Conservation (phyloP, 1,140 invertebrate species). For the Vanessa atalanta region DNA sequence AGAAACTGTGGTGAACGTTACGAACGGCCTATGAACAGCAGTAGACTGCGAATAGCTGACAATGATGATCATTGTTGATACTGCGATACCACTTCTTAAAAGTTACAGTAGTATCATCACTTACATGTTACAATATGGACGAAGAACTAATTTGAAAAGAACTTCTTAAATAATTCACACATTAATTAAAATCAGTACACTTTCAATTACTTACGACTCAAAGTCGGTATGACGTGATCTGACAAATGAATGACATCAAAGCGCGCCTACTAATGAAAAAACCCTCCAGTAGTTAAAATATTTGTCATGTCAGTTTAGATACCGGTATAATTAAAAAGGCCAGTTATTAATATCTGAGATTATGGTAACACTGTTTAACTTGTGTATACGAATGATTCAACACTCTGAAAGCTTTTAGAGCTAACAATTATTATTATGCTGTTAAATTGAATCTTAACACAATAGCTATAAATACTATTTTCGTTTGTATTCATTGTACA, state of each 20-base stretch:
- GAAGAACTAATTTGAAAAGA: no score
- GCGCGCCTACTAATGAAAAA: conserved; percentile 3
- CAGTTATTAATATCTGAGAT: conserved; percentile 21
- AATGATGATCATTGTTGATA: no score
- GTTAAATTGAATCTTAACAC: conserved; percentile 6
- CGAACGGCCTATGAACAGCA: no score
- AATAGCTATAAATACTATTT: not conserved
- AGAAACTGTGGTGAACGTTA: no score
- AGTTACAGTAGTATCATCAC: no score
- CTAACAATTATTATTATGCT: not conserved
- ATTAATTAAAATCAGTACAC: not conserved
- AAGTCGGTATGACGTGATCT: not conserved
- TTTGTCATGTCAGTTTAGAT: conserved; percentile 15
- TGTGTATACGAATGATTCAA: conserved; percentile 5
- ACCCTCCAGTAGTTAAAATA: conserved; percentile 15
- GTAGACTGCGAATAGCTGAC: no score
- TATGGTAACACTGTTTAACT: conserved; percentile 17
- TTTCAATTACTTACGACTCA: not conserved
- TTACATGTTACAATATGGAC: no score
- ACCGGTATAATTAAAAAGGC: conserved; percentile 15
- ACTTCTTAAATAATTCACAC: no score
- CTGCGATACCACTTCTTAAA: no score
- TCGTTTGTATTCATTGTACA: not conserved
- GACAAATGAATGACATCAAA: not conserved
- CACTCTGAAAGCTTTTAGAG: conserved; percentile 23